Base-by-base conservation (phyloP, 53 echinoderm and acorn worm genomes). In the Pentamera pediparva region DNA sequence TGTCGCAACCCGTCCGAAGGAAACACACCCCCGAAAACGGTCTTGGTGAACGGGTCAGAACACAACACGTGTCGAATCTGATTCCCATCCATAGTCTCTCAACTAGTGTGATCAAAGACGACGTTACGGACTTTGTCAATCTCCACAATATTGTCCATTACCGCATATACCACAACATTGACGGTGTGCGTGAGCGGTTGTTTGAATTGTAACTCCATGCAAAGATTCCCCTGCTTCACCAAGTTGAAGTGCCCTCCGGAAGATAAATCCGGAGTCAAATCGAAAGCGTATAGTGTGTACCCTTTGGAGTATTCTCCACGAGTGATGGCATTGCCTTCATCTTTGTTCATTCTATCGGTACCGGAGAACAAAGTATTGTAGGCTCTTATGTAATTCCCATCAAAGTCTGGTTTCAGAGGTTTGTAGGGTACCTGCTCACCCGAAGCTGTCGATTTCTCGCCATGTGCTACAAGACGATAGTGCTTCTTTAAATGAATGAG, bases 361-460 rank as follows among this genome's bases (percentile, higher is more conserved):
- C 83, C 83, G 0, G 83, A 83, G 47, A 83, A 76, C 24, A 65
- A 25, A n/a, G 65, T 65, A 13, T 40, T 39, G 52, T 78, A 52
- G 4, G 37, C 78, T 65, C 63, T 32, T 29, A 55, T 9, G 59
- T 78, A 27, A 24, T 20, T 31, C 30, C 38, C 24, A 57, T 56
- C 64, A 38, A 41, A 89, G 8, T 65, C 58, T 0, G 79, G 86
- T 58, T 82, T 86, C 3, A 89, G 73, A 3, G 89, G 82, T 57
- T 76, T 80, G 34, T 34, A 69, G 0, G 89, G 85, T 5, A 89
- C 63, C 36, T 89, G 89, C 13, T 69, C 75, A 2, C 89, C 81
- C n/a, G n/a, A n/a, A n/a, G n/a, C n/a, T n/a, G n/a, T n/a, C n/a
- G n/a, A n/a, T n/a, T n/a, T n/a, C n/a, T n/a, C n/a, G n/a, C n/a